Percentiles rank a stretch among this genome's conserved stretches.
Evolutionary conservation across 1,140 invertebrate species (phyloP).

Genomic region (Neelides sp.): DNA sequence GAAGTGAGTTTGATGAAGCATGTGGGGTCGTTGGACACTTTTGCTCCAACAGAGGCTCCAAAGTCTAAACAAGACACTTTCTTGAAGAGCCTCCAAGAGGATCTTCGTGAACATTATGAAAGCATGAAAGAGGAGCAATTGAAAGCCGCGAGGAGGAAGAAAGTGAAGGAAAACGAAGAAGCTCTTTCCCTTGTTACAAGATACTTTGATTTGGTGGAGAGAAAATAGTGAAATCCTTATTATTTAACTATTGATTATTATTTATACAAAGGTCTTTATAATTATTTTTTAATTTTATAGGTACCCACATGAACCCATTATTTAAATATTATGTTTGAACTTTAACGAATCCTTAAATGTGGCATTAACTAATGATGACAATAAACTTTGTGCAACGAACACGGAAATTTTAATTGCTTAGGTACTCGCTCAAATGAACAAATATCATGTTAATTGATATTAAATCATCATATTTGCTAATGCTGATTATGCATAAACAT

Average conservation of each 20-base stretch:
- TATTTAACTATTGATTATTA: background rate
- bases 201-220: slow-evolving; percentile 23
- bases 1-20: slow-evolving; percentile 29
- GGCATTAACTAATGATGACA: no score
- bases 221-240: slow-evolving; percentile 2
- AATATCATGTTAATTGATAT: no score
- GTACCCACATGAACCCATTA: no score
- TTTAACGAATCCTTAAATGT: no score
- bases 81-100: slow-evolving; percentile 9
- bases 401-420: no score
- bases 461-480: no score
- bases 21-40: slow-evolving; percentile 13
- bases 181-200: slow-evolving; percentile 15
- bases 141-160: slow-evolving; percentile 16
- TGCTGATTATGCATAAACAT: no score
- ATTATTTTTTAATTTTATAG: no score
- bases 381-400: no score
- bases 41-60: slow-evolving; percentile 7
- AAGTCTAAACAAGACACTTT: background rate
- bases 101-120: background rate
- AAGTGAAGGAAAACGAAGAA: slow-evolving; percentile 20
- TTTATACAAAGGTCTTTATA: no score
- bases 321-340: no score
- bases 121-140: slow-evolving; percentile 20
- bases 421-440: no score